Percentiles rank a stretch among this genome's conserved stretches.
phyloP scores from a whole-genome alignment of 2,113 vertebrate species.

The Cromileptes altivelis region DNA sequence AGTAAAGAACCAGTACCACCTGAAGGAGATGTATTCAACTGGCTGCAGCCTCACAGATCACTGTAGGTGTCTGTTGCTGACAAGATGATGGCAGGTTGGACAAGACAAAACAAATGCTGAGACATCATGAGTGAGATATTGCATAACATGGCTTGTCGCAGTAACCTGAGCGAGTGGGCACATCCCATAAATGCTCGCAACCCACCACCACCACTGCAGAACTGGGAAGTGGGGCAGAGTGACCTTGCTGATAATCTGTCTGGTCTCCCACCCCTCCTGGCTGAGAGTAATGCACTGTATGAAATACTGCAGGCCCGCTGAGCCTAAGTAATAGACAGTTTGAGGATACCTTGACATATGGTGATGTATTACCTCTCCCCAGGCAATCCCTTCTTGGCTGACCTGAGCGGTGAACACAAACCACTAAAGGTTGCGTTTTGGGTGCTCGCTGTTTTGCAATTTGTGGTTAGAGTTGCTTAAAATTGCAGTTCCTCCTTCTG shows the following conservation, averaged over 20 bases:
- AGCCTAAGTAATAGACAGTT: slow-evolving; percentile 65
- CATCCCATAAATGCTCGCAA: slow-evolving; percentile 15
- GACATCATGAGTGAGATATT: slow-evolving; percentile 49
- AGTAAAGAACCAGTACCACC: background rate
- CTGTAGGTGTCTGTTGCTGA: slow-evolving; percentile 1
- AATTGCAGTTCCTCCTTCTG: background rate
- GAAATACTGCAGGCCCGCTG: slow-evolving; percentile 46
- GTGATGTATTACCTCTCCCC: slow-evolving; percentile 54
- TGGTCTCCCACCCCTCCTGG: slow-evolving; percentile 52
- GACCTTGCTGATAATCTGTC: slow-evolving; percentile 80
- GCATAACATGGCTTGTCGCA: slow-evolving; percentile 61
- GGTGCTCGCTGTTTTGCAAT: background rate
- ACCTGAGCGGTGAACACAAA: slow-evolving; percentile 25
- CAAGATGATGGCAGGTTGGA: slow-evolving; percentile 40
- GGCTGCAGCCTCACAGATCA: background rate
- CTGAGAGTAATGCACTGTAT: slow-evolving; percentile 53
- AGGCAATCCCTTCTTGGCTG: slow-evolving; percentile 33
- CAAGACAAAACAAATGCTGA: slow-evolving; percentile 32
- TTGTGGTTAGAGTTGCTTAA: background rate
- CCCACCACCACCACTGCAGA: slow-evolving; percentile 58
- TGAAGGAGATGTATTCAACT: background rate
- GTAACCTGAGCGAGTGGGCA: slow-evolving; percentile 55
- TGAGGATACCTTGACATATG: slow-evolving; percentile 61
- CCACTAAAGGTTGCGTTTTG: slow-evolving; percentile 11
- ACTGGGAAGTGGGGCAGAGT: slow-evolving; percentile 71